These are phyloP conservation scores for Aphyosemion australe DNA, from an alignment of 2,113 vertebrate species.

Conservation along the genomic window DNA sequence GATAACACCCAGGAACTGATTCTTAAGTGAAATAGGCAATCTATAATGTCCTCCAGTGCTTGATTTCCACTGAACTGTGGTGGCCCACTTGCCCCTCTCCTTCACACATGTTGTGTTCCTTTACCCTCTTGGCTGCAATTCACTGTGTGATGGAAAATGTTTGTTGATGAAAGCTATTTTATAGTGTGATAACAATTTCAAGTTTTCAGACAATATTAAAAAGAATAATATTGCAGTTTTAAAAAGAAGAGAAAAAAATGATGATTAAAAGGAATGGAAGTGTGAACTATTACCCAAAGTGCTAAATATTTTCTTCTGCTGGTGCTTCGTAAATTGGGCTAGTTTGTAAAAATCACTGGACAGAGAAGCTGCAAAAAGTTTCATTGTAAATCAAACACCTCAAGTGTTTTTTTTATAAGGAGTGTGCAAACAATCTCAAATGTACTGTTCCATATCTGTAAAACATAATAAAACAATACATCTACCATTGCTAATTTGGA, in stretches of 20 bases:
- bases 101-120: conserved; percentile 24
- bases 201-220: conserved; percentile 41
- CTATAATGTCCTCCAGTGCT: too few relatives aligned
- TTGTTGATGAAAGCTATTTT: conserved; percentile 50
- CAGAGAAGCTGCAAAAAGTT: too few relatives aligned
- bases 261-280: too few relatives aligned
- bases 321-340: neutral
- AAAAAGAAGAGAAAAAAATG: too few relatives aligned
- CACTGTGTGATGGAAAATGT: conserved; percentile 45
- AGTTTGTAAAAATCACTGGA: neutral
- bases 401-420: too few relatives aligned
- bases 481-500: neutral
- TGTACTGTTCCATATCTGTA: too few relatives aligned
- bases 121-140: conserved; percentile 56
- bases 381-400: too few relatives aligned
- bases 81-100: conserved; percentile 36
- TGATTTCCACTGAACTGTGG: neutral
- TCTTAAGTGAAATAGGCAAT: too few relatives aligned
- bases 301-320: too few relatives aligned
- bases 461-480: neutral
- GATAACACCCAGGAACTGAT: too few relatives aligned
- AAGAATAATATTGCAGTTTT: too few relatives aligned
- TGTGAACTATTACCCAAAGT: too few relatives aligned
- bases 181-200: conserved; percentile 32
- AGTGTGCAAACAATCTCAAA: neutral